A percentile compares a stretch with the other conserved stretches of the same genome.
phyloP scores from a whole-genome alignment of 2,113 vertebrate species.

The Marmota monax region DNA sequence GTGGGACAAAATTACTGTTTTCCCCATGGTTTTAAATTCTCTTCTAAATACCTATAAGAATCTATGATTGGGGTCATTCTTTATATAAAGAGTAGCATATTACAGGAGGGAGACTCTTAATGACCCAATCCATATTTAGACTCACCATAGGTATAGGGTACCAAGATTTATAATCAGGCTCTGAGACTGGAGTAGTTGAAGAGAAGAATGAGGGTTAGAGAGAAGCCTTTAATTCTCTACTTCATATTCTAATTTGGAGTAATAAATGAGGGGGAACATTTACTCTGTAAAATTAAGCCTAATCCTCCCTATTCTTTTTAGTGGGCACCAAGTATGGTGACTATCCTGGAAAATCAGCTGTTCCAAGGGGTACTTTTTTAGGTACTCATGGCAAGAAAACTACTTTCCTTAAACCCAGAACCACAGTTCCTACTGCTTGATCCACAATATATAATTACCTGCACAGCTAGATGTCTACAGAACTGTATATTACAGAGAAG shows the following conservation, averaged over 20 bases:
- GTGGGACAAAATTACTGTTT: slow-evolving; percentile 71
- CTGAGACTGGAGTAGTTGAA: slow-evolving; percentile 3
- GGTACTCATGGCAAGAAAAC: neutral
- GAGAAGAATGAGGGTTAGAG: slow-evolving; percentile 5
- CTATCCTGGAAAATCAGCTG: neutral
- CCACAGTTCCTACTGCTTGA: neutral
- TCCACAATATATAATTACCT: neutral
- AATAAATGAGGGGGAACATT: slow-evolving; percentile 36
- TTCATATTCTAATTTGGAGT: slow-evolving; percentile 43
- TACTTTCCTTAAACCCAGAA: slow-evolving; percentile 9
- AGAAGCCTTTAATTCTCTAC: slow-evolving; percentile 43
- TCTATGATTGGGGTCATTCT: slow-evolving; percentile 51
- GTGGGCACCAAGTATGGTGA: neutral
- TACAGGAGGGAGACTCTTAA: slow-evolving; percentile 34
- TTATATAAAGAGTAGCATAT: slow-evolving; percentile 46
- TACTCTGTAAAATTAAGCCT: slow-evolving; percentile 34
- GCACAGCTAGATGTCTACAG: neutral
- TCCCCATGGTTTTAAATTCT: slow-evolving; percentile 65
- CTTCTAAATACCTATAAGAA: slow-evolving; percentile 68
- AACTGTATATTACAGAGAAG: neutral
- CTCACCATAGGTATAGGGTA: neutral
- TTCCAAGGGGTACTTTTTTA: neutral
- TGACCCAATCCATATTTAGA: slow-evolving; percentile 24
- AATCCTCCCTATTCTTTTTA: neutral
- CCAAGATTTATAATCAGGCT: slow-evolving; percentile 38